These are phyloP conservation scores for Cynopterus sphinx DNA, from an alignment of 2,797 vertebrate genomes.

Conservation along the genomic window DNA sequence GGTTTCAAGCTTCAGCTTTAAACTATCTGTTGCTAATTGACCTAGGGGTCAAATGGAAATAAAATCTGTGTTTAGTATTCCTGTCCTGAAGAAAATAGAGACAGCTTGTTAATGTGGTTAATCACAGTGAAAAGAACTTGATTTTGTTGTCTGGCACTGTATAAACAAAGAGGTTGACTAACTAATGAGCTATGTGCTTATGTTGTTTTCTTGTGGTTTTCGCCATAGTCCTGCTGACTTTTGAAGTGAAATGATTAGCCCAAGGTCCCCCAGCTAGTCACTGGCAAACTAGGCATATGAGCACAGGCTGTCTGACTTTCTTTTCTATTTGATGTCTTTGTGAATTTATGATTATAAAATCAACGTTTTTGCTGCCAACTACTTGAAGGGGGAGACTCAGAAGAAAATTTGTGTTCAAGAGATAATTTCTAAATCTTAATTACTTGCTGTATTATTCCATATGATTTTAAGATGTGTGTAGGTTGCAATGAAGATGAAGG, in stretches of 20 bases:
- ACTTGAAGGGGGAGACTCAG: background rate
- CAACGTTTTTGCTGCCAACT: background rate
- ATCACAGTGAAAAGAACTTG: background rate
- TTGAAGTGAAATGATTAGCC: background rate
- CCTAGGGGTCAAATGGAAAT: background rate
- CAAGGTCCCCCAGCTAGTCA: background rate
- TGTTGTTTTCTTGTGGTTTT: background rate
- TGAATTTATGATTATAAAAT: background rate
- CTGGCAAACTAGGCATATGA: background rate
- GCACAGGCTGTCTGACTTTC: background rate
- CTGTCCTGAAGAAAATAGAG: background rate
- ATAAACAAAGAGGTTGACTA: background rate
- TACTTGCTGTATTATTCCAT: background rate
- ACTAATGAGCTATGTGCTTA: background rate
- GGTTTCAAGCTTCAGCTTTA: background rate
- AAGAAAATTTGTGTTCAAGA: background rate
- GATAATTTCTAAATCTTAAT: background rate
- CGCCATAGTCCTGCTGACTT: background rate
- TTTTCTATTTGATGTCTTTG: background rate
- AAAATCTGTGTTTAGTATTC: background rate
- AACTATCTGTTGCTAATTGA: background rate
- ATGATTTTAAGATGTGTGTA: background rate
- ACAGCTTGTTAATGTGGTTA: background rate
- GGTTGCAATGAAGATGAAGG: background rate
- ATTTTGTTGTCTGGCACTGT: background rate